phyloP scores from a whole-genome alignment of 2,797 vertebrate genomes.

The Eulemur rubriventer region DNA sequence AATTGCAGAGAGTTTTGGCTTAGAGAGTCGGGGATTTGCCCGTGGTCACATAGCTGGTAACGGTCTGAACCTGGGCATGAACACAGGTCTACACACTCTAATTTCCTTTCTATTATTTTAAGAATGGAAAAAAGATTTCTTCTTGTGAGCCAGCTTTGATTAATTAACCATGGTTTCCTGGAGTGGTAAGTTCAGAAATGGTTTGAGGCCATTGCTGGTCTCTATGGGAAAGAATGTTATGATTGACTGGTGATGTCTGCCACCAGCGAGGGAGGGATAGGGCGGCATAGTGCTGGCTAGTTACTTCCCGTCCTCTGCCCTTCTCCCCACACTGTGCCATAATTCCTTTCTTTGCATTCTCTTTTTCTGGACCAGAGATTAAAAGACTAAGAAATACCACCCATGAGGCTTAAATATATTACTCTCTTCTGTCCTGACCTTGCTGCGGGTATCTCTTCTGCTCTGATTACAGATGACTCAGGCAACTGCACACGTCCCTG shows the following conservation, averaged over 20 bases:
- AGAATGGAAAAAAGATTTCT: not conserved
- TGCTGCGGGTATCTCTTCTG: not conserved
- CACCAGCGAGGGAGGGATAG: not conserved
- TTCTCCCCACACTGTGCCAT: not conserved
- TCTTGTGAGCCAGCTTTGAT: not conserved
- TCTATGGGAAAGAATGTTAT: not conserved
- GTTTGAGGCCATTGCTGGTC: not conserved
- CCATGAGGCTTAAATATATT: not conserved
- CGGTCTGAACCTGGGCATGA: not conserved
- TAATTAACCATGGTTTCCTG: not conserved
- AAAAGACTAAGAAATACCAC: not conserved
- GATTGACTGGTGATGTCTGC: not conserved
- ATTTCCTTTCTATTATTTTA: not conserved
- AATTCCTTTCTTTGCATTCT: not conserved
- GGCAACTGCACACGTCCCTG: not conserved
- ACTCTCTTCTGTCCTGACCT: not conserved
- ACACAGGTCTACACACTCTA: not conserved
- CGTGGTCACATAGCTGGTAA: not conserved
- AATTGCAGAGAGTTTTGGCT: not conserved
- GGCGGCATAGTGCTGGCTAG: not conserved
- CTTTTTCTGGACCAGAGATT: not conserved
- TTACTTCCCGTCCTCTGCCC: not conserved
- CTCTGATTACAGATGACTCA: not conserved
- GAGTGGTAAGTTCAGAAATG: not conserved
- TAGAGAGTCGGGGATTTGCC: not conserved